phyloP scores from a whole-genome alignment of 2,888 invertebrate species.

The Melanostoma scalare region DNA sequence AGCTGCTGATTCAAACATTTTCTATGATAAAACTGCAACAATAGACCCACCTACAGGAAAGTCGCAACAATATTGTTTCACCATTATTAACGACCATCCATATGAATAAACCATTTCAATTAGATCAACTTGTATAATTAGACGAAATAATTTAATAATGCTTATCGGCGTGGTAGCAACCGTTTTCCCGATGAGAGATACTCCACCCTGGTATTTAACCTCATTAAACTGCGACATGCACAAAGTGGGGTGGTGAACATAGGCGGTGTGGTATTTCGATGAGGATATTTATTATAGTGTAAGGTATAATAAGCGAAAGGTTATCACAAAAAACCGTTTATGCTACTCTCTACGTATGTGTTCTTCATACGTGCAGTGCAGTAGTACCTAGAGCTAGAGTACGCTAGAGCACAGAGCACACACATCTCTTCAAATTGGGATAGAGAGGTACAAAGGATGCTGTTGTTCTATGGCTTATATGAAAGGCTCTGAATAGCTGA shows the following conservation, averaged over 20 bases:
- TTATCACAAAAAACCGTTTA: conserved; percentile 61
- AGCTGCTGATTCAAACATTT: conserved; percentile 14
- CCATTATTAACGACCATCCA: conserved; percentile 42
- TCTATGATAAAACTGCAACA: conserved; percentile 15
- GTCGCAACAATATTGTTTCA: conserved; percentile 26
- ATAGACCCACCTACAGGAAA: conserved; percentile 9
- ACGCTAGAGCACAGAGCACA: not conserved
- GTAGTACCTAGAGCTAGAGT: not conserved
- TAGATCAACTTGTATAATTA: conserved; percentile 71
- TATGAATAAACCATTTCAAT: conserved; percentile 65
- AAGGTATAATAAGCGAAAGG: conserved; percentile 31
- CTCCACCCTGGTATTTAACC: conserved; percentile 54
- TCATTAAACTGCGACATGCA: conserved; percentile 59
- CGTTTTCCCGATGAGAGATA: conserved; percentile 38
- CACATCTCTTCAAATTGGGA: conserved; percentile 37
- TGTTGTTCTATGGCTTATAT: conserved; percentile 59
- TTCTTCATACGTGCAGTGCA: not conserved
- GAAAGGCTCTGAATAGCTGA: conserved; percentile 58
- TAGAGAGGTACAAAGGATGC: conserved; percentile 52
- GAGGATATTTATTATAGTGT: conserved; percentile 13
- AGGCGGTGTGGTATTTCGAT: not conserved
- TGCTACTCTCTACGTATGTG: not conserved
- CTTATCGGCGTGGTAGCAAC: conserved; percentile 51
- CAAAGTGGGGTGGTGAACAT: not conserved
- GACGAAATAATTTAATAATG: conserved; percentile 71